phyloP scores from a whole-genome alignment of 2,113 vertebrate species.

The Bombycilla garrulus region DNA sequence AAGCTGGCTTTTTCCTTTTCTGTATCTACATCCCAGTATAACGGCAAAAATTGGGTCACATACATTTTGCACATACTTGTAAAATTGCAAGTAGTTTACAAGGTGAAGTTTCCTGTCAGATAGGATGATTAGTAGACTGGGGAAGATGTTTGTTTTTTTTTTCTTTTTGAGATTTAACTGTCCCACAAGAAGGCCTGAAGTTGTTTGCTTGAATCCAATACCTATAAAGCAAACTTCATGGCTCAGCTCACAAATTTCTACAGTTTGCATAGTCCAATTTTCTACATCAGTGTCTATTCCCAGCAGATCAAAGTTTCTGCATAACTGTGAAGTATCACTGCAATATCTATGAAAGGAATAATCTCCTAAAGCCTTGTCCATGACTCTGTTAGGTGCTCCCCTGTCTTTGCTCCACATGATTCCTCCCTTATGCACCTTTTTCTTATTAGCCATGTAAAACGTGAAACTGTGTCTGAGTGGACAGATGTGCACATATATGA shows the following conservation, averaged over 20 bases:
- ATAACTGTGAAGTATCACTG: background rate
- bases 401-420: background rate
- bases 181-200: background rate
- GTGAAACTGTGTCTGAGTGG: background rate
- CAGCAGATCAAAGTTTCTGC: background rate
- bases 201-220: background rate
- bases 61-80: background rate
- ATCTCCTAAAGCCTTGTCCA: background rate
- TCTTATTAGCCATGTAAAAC: background rate
- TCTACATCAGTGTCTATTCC: background rate
- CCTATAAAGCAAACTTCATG: background rate
- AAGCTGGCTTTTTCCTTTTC: background rate
- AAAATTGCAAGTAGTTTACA: background rate
- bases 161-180: background rate
- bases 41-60: background rate
- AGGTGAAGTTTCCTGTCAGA: background rate
- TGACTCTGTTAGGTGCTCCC: background rate
- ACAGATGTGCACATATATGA: background rate
- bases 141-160: background rate
- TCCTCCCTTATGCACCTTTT: background rate
- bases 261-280: background rate
- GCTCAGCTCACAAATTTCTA: background rate
- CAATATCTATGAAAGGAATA: background rate
- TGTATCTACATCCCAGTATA: background rate
- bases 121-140: background rate